phyloP scores from a whole-genome alignment of 2,888 invertebrate genomes.

The Rhingia rostrata region DNA sequence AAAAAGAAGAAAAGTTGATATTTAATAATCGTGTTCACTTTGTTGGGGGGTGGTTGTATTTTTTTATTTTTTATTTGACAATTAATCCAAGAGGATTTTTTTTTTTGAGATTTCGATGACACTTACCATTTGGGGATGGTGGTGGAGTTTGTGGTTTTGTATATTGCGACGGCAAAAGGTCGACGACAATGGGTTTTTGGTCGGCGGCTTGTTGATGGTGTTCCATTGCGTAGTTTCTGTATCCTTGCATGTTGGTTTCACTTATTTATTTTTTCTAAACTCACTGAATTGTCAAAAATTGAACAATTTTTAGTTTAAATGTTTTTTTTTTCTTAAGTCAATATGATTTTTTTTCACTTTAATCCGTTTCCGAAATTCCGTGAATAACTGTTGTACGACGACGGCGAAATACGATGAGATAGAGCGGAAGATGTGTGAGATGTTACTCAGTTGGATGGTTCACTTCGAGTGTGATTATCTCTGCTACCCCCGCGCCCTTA shows the following conservation, averaged over 20 bases:
- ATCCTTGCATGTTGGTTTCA: conserved; percentile 82
- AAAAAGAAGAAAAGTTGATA: conserved; percentile 22
- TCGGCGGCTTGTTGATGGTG: conserved; percentile 78
- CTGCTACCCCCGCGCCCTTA: conserved; percentile 78
- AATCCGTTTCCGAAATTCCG: conserved; percentile 43
- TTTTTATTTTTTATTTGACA: neutral
- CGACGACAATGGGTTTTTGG: conserved; percentile 85
- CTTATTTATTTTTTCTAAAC: conserved; percentile 22
- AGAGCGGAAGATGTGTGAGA: conserved; percentile 57
- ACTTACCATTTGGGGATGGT: conserved; percentile 84
- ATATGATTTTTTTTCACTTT: conserved; percentile 24
- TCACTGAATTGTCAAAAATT: conserved; percentile 34
- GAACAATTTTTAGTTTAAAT: neutral
- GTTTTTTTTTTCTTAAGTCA: neutral
- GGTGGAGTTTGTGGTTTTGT: conserved; percentile 83
- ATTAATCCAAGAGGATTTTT: neutral
- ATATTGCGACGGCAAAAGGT: conserved; percentile 85
- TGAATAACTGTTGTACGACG: conserved; percentile 19
- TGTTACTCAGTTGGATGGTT: conserved; percentile 78
- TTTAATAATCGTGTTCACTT: neutral
- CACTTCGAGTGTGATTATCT: conserved; percentile 79
- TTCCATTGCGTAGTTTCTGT: conserved; percentile 82
- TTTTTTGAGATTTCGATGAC: conserved; percentile 8
- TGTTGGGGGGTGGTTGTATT: neutral
- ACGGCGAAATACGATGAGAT: neutral